Percentiles rank a stretch among this genome's conserved stretches.
Evolutionary conservation across 2,113 vertebrate genomes (phyloP).

Genomic region (Chrysochloris asiatica): DNA sequence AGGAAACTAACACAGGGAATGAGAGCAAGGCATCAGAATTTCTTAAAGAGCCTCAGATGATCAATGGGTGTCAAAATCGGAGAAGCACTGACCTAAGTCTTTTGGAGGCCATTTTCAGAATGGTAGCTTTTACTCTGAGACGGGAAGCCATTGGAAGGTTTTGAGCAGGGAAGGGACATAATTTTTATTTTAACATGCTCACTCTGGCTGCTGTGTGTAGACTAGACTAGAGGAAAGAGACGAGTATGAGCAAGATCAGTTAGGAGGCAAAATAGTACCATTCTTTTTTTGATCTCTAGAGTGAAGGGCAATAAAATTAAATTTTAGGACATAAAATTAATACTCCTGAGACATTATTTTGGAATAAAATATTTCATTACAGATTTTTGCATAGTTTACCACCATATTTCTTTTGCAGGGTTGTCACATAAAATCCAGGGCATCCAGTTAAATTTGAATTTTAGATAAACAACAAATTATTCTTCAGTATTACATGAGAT

Average conservation of each 20-base stretch:
- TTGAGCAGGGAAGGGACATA: slow-evolving; percentile 30
- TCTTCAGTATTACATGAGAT: no score
- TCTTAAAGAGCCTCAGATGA: not conserved
- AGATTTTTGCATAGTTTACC: slow-evolving; percentile 39
- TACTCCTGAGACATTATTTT: slow-evolving; percentile 42
- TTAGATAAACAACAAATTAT: slow-evolving; percentile 5
- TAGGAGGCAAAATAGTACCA: slow-evolving; percentile 56
- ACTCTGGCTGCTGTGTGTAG: no score
- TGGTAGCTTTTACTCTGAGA: not conserved
- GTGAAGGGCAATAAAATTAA: slow-evolving; percentile 29
- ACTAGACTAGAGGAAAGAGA: no score
- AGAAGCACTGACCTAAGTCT: not conserved
- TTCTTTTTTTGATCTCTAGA: slow-evolving; percentile 46
- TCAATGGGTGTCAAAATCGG: not conserved
- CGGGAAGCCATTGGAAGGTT: no score
- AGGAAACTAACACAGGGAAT: no score
- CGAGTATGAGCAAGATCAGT: slow-evolving; percentile 26
- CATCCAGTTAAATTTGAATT: slow-evolving; percentile 36
- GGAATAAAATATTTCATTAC: slow-evolving; percentile 44
- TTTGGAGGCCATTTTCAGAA: slow-evolving; percentile 52
- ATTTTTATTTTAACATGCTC: no score
- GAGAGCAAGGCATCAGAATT: no score
- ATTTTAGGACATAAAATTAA: slow-evolving; percentile 57
- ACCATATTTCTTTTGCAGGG: not conserved
- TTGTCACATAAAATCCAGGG: slow-evolving; percentile 4